Base-by-base conservation (phyloP, 1,140 invertebrate genomes). In the Pseudomyrmex pallidus region DNA sequence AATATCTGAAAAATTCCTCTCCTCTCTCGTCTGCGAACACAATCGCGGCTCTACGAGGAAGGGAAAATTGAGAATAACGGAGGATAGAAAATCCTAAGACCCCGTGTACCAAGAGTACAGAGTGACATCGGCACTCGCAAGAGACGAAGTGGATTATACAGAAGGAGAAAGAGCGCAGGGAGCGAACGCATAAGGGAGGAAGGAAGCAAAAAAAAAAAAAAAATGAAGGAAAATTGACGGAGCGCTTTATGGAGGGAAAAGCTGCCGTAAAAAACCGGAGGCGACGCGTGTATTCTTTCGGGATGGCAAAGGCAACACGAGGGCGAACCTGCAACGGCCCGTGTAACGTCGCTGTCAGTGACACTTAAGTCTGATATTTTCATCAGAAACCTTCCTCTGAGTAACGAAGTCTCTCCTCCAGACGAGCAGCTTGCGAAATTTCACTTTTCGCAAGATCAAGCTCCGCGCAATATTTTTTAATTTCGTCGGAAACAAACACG, bases 171-270 rank as follows among this genome's bases (percentile, higher is more conserved):
- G 74, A 83, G 63, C 88, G 87, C 25, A 72, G 68, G 2, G 25
- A 25, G 57, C 13, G 56, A 87, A 12, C 50, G 76, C 7, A 52
- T 22, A 52, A 48, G 8, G 66, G 35, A 59, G 50, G 64, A 87
- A 73, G 80, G 73, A 48, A 89, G 86, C 64, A 86, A 84, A 84
- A 91, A 67, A 87, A 20, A 20, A 86, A 84, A 84, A 85, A 85
- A 92, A 87, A 78, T 82, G 90, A 89, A 82, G 87, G 84, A 83
- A 89, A 92, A 92, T 92, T 89, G 88, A 90, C 89, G 85, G 82
- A 52, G 44, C 85, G 83, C 82, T 91, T 91, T 90, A 91, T 88
- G 82, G 62, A 50, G 35, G 72, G 35, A 44, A 80, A 90, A 90
- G 90, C 89, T 88, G 66, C 70, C 85, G 84, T 84, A 35, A 84